Evolutionary conservation across 1,140 invertebrate species (phyloP), one percentile per base, ranked within the genome.

Genomic region (Drosophila littoralis): DNA sequence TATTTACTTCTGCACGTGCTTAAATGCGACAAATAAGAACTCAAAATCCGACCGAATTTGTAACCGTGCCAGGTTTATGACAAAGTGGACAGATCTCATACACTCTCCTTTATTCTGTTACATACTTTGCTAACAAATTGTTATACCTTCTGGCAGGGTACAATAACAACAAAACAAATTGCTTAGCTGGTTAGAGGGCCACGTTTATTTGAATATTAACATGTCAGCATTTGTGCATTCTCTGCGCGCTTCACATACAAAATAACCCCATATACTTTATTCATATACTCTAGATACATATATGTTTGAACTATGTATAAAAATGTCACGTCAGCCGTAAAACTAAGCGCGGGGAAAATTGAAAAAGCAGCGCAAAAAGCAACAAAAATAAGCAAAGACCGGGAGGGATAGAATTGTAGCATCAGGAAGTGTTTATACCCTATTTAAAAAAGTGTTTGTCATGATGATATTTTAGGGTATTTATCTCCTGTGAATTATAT

Each of bases 281-380:
- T 13, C 10, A 12, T 52, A 40, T 48, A 58, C 15, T 35, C 61
- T 64, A 64, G 61, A 8, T 45, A 40, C 50, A 75, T 74, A 33
- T 36, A 57, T 22, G 46, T 40, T 42, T 42, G 55, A 69, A 75
- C 32, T 68, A 54, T 69, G 38, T 46, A 66, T 17, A 51, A 64
- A 88, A 83, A 72, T 89, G 75, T 70, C 80, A 72, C 73, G 85
- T 89, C 84, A 78, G 77, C 75, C 67, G 61, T 80, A 77, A 73
- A 77, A 73, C 79, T 82, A 68, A 77, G 52, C 68, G 65, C 72
- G 40, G 38, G 65, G 61, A 45, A 77, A 83, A 79, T 75, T 68
- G 82, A 74, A 86, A 79, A 82, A 50, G 35, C 13, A 54, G 32
- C 45, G 43, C 42, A 7, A 76, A 72, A 54, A 65, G 42, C n/a